Percentiles rank a stretch among this genome's conserved stretches.
These are phyloP conservation scores for Shinisaurus crocodilurus DNA, from an alignment of 2,113 vertebrate species.

Conservation along the genomic window DNA sequence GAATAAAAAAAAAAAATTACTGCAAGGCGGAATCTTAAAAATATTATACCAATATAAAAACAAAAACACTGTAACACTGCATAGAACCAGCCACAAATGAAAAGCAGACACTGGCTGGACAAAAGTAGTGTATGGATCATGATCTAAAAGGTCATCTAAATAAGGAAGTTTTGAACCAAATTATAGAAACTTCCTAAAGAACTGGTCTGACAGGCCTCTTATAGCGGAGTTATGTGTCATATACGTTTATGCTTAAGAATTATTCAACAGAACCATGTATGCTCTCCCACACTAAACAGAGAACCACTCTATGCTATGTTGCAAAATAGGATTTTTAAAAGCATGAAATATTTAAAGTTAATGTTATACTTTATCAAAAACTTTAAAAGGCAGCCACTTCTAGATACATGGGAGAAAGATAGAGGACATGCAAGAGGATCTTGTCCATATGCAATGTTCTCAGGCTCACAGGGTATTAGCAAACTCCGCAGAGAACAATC, in stretches of 20 bases:
- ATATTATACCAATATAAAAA: not conserved
- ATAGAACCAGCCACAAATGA: not conserved
- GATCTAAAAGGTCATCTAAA: not conserved
- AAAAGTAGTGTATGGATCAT: not conserved
- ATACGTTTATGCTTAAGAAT: not conserved
- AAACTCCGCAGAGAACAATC: not conserved
- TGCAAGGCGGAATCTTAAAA: not conserved
- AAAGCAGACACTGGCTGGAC: not conserved
- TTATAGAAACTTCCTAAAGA: not conserved
- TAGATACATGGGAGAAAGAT: not conserved
- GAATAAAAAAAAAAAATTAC: not conserved
- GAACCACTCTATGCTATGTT: not conserved
- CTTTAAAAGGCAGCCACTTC: not conserved
- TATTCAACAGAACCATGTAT: too few relatives aligned
- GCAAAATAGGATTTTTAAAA: not conserved
- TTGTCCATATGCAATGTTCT: not conserved
- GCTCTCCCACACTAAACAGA: too few relatives aligned
- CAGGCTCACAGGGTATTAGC: not conserved
- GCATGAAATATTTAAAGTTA: not conserved
- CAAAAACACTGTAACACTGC: not conserved
- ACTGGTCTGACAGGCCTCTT: not conserved
- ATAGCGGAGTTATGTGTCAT: not conserved
- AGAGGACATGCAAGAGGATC: not conserved
- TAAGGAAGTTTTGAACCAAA: not conserved
- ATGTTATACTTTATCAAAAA: not conserved